Base-by-base conservation (phyloP, 2,888 invertebrate genomes). In the Nomada fucata region DNA sequence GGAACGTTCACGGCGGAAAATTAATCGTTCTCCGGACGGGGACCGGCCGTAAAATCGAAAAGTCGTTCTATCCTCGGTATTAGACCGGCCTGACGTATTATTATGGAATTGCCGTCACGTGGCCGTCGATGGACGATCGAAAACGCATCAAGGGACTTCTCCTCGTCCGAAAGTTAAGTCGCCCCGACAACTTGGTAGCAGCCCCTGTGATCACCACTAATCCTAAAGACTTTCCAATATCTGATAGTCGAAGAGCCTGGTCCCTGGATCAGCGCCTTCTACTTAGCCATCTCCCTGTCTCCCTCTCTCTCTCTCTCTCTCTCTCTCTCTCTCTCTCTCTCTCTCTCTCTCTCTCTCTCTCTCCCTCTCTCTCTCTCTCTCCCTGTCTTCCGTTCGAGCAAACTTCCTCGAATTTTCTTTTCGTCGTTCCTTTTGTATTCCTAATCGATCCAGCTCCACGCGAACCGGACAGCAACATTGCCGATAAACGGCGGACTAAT, bases 221-320 rank as follows among this genome's bases (percentile, higher is more conserved):
- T 89, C 88, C 90, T 91, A 89, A 90, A 90, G 88, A 89, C 86
- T 91, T 91, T 91, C 91, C 91, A 85, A 91, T 91, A 91, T 91
- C 91, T 87, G 91, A 91, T 89, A 86, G 79, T 83, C 60, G 9
- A 50, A 20, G 29, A 26, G 15, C 70, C 70, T 42, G 20, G 36
- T 44, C 68, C 72, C 52, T 7, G 57, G 80, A 85, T 87, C 82
- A 79, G 76, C 69, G 65, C 73, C 64, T 68, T 67, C 67, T 74
- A 42, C 64, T 87, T 75, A 76, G 63, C 79, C 70, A 50, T 52
- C 68, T 36, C 83, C 50, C 68, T 36, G 60, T 44, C 81, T 64
- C 69, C 15, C 68, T 76, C 60, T 36, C 36, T 60, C 68, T 82
- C 59, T 65, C 50, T 75, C n/a, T n/a, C n/a, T n/a, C n/a, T n/a